These are phyloP conservation scores for Fistularia commersonii DNA, from an alignment of 2,797 vertebrate genomes.

Conservation along the genomic window DNA sequence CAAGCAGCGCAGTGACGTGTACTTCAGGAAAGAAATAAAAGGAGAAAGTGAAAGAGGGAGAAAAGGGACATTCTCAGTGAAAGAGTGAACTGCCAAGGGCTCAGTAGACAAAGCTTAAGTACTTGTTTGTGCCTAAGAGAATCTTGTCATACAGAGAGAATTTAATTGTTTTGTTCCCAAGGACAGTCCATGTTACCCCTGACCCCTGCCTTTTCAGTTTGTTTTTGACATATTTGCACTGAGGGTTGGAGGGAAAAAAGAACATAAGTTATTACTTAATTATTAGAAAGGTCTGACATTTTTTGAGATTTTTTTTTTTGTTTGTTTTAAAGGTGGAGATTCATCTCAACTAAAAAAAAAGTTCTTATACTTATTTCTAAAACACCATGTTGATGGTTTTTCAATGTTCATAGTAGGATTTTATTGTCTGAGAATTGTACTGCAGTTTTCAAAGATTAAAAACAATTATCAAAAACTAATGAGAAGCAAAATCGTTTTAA, in stretches of 20 bases:
- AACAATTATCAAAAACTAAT: constrained; percentile 13
- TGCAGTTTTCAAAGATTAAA: constrained; percentile 35
- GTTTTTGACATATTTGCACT: constrained; percentile 71
- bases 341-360: constrained; percentile 19
- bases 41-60: neutral
- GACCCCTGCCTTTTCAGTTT: constrained; percentile 35
- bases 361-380: constrained; percentile 47
- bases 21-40: constrained; percentile 17
- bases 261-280: constrained; percentile 57
- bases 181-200: constrained; percentile 15
- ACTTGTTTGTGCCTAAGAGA: constrained; percentile 54
- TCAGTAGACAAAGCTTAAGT: constrained; percentile 29
- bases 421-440: constrained; percentile 37
- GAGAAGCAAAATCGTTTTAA: constrained; percentile 19
- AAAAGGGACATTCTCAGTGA: constrained; percentile 3
- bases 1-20: constrained; percentile 10
- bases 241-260: constrained; percentile 56
- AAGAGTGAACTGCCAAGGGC: constrained; percentile 30
- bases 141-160: constrained; percentile 27
- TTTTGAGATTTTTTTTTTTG: constrained; percentile 8
- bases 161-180: constrained; percentile 7
- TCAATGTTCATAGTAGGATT: constrained; percentile 35
- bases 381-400: constrained; percentile 52
- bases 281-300: too few species aligned
- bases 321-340: constrained; percentile 43